Base-by-base conservation (phyloP, 2,888 invertebrate species). In the Resseliella maxima region DNA sequence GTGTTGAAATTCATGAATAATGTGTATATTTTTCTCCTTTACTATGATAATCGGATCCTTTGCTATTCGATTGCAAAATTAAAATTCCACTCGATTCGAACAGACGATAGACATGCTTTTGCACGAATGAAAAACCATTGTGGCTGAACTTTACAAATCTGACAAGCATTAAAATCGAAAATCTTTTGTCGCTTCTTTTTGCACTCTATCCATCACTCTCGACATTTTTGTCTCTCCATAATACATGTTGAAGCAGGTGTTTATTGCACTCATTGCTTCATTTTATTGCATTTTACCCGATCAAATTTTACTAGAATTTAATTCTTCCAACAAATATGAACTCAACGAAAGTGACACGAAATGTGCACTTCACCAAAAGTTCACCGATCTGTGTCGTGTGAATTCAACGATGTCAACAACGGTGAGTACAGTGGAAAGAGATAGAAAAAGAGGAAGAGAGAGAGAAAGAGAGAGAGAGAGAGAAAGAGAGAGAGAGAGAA, bases 291-390 rank as follows among this genome's bases (percentile, higher is more conserved):
- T 72, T 31, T 72, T 72, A n/a, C 31, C 15, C 35, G 24, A 31
- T 72, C 72, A 72, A 72, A 15, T 72, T 72, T 72, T 72, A 72
- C 31, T 72, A 12, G 72, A 31, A 72, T 21, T 72, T 72, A 59
- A 59, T 35, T 72, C 8, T 59, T 3, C 3, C 72, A 31, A 72
- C 24, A 24, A 24, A 59, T 24, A 27, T 12, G 5, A 72, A 72
- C 6, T 1, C 72, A 0, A 31, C n/a, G 59, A n/a, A 59, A 59
- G 59, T 72, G 72, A 72, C 72, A 72, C 15, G 31, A 72, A 31
- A 35, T 31, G 72, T 10, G n/a, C 59, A 24, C 2, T 27, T 50
- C 18, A 15, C 8, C 2, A n/a, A 15, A 72, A 59, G 59, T 50
- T 50, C 50, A 50, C 10, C 50, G 18, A 59, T 24, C 59, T 41